phyloP scores from a whole-genome alignment of 2,113 vertebrate species.

The Rousettus leschenaultii region DNA sequence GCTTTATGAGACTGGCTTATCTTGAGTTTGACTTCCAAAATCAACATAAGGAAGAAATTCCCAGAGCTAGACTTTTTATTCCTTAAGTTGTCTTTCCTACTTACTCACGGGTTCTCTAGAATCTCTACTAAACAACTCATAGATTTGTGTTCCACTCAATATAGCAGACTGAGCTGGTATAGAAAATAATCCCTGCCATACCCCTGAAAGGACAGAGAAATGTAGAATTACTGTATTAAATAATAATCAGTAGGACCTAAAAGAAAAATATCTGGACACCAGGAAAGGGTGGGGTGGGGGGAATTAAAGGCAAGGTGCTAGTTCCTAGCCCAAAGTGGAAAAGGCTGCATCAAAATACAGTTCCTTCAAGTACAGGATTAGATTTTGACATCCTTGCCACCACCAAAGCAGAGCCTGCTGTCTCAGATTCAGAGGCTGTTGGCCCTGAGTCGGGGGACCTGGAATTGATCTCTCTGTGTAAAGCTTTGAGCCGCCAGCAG shows the following conservation, averaged over 20 bases:
- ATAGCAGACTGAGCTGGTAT: background rate
- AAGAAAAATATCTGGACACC: background rate
- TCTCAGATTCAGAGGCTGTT: background rate
- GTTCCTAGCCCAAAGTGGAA: background rate
- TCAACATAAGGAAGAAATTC: background rate
- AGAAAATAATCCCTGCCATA: background rate
- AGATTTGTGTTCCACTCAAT: background rate
- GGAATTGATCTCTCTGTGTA: background rate
- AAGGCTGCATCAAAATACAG: background rate
- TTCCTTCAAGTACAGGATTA: background rate
- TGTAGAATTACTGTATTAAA: background rate
- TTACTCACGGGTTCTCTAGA: background rate
- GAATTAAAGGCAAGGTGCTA: background rate
- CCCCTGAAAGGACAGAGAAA: background rate
- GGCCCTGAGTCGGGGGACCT: background rate
- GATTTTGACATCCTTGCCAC: background rate
- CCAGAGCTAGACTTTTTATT: background rate
- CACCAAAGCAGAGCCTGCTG: background rate
- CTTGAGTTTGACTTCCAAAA: conserved; percentile 13
- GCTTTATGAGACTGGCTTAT: background rate
- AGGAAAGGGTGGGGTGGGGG: background rate
- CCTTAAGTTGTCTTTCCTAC: background rate
- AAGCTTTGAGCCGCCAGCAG: background rate
- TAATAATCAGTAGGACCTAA: background rate
- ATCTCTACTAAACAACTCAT: background rate